phyloP scores from a whole-genome alignment of 2,113 vertebrate species.

The Grallaria varia region DNA sequence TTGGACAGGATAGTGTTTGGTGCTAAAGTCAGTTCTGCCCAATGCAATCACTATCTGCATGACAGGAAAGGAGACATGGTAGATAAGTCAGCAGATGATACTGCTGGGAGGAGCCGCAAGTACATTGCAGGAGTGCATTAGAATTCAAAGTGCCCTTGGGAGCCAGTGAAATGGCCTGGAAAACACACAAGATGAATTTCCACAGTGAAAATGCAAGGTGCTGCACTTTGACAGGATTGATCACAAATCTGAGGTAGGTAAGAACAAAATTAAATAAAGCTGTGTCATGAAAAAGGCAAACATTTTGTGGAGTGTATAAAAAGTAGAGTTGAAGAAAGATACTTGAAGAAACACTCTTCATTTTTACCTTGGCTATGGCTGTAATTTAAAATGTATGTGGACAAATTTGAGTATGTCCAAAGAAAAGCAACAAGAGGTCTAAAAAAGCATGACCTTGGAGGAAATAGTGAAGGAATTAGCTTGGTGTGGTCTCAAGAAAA shows the following conservation, averaged over 20 bases:
- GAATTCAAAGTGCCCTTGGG: slow-evolving; percentile 22
- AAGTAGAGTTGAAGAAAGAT: not conserved
- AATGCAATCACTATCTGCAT: not conserved
- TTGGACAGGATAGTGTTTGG: not conserved
- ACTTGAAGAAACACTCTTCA: not conserved
- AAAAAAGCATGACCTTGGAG: slow-evolving; percentile 40
- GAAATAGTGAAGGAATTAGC: slow-evolving; percentile 16
- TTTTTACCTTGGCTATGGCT: not conserved
- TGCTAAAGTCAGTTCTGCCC: not conserved
- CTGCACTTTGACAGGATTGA: slow-evolving; percentile 21
- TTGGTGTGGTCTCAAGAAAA: slow-evolving; percentile 42
- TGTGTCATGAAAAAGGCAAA: not conserved
- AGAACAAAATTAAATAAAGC: not conserved
- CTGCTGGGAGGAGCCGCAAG: not conserved
- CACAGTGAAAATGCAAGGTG: not conserved
- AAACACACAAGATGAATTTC: slow-evolving; percentile 22
- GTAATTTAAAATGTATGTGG: not conserved
- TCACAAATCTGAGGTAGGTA: not conserved
- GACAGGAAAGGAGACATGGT: not conserved
- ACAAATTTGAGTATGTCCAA: slow-evolving; percentile 12
- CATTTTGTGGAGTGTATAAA: not conserved
- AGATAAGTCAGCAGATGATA: not conserved
- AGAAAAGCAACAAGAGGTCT: slow-evolving; percentile 33
- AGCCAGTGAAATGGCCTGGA: slow-evolving; percentile 27
- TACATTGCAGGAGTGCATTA: not conserved